Evolutionary conservation across 2,888 invertebrate species (phyloP), one percentile per base, ranked within the genome.

Genomic region (Hemithea aestivaria): DNA sequence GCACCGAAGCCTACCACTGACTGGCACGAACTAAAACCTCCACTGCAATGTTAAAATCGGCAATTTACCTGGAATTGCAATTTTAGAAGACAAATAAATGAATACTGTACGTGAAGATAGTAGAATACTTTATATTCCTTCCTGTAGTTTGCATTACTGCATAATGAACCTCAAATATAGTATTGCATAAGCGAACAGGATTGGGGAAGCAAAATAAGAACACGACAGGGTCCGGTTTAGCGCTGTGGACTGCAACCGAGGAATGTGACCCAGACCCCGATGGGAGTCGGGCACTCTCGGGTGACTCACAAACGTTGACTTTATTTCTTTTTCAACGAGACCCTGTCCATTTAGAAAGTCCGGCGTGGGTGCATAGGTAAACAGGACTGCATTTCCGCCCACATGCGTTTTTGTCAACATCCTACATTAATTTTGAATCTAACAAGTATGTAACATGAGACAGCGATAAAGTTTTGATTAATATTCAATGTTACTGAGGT

Each of bases 231-330:
- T 64, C 74, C 73, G 74, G 74, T 74, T 74, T 73, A 55, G 64
- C 62, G 60, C 50, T 56, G 56, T 58, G 58, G 58, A 16, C 16
- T 16, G 16, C 5, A 5, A 16, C 16, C 60, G 71, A 71, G 83
- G 85, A 84, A 87, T 87, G 85, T 82, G 79, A 84, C 83, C 85
- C 83, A 83, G 74, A 79, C 77, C 72, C 66, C 74, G 63, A 63
- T 62, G 74, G 77, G 74, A 74, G 66, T 64, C 66, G 66, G 27
- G 40, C 34, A 29, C 22, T 16, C 30, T 34, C 55, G 58, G 65
- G 69, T 85, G 85, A 85, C 76, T 84, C 85, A 84, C 58, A 56
- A 64, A 67, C 59, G 59, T 51, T 5, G 29, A 27, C 24, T 40
- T 42, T 42, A 37, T 60, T 58, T 65, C 62, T 62, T 58, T 57